These are phyloP conservation scores for Eristalis arbustorum DNA, from an alignment of 2,888 invertebrate species.

Conservation along the genomic window DNA sequence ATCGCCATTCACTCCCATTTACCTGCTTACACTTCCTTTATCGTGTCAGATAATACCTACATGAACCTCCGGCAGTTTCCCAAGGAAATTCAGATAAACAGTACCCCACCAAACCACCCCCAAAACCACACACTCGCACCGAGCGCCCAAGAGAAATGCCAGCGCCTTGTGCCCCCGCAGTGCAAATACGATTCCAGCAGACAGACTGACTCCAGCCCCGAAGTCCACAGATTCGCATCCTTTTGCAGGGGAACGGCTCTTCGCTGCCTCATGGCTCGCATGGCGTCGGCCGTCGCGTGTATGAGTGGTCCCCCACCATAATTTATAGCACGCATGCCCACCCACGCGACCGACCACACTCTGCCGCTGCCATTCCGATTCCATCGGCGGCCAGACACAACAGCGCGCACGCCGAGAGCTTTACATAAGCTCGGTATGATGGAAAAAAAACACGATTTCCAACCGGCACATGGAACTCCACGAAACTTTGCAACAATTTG, in stretches of 20 bases:
- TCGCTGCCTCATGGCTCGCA: constrained; percentile 4
- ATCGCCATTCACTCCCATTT: background rate
- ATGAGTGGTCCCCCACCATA: background rate
- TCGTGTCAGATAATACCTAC: background rate
- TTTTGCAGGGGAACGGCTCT: constrained; percentile 5
- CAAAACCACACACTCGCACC: background rate
- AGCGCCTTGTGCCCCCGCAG: background rate
- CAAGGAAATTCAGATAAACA: background rate
- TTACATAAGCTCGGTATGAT: constrained; percentile 1
- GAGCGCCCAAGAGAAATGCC: background rate
- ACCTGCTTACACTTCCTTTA: background rate
- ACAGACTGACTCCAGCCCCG: constrained; percentile 50
- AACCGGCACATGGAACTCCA: constrained; percentile 47
- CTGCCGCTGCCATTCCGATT: background rate
- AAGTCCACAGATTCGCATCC: constrained; percentile 14
- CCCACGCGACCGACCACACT: constrained; percentile 9
- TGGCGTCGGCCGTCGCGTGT: background rate
- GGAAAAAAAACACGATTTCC: constrained; percentile 8
- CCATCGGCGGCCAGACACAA: background rate
- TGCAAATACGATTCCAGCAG: constrained; percentile 30
- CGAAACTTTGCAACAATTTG: constrained; percentile 58
- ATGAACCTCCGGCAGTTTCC: background rate
- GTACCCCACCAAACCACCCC: background rate
- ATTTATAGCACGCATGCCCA: constrained; percentile 42
- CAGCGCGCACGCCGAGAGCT: constrained; percentile 27